Evolutionary conservation across 2,888 invertebrate genomes (phyloP), one percentile per base, ranked within the genome.

Genomic region (Perdita meconis): DNA sequence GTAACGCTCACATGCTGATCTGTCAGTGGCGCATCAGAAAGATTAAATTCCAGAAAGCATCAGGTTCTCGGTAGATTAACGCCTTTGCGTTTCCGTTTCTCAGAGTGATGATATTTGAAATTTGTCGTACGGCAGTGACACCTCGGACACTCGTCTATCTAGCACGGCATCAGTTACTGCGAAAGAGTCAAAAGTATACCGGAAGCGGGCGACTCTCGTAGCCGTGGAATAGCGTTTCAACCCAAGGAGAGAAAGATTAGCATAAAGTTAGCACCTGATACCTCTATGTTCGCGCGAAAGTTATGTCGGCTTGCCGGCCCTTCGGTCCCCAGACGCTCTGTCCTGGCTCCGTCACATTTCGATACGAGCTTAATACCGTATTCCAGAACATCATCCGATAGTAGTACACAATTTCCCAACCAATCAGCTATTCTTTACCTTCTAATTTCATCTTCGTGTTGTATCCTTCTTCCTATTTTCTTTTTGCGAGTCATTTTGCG

Each of bases 251-350:
- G 76, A 74, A 86, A 83, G 74, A 85, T 85, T 85, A 83, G 84
- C 85, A 86, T 85, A 85, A 86, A 85, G 86, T 85, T 85, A 86
- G 78, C 78, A 53, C 64, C 65, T 55, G 84, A 82, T 80, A 80
- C 74, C 51, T 76, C 63, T 68, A 74, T 68, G 81, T 67, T 72
- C 75, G 60, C 55, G 19, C 64, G 71, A 86, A 81, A 86, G 85
- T 84, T 85, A 81, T 81, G 78, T 85, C 76, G 71, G 76, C 72
- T 80, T 77, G 57, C 80, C 78, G 77, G 83, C 74, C 79, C 61
- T 82, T 80, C 38, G 59, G 67, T 85, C 87, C 86, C 84, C 40
- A 73, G 83, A 47, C 63, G 76, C 82, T 57, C 64, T 57, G 61
- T 57, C 71, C 83, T 77, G 73, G 63, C 80, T 77, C 70, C 78